phyloP scores from a whole-genome alignment of 2,113 vertebrate genomes.

The Leptocoma aspasia region DNA sequence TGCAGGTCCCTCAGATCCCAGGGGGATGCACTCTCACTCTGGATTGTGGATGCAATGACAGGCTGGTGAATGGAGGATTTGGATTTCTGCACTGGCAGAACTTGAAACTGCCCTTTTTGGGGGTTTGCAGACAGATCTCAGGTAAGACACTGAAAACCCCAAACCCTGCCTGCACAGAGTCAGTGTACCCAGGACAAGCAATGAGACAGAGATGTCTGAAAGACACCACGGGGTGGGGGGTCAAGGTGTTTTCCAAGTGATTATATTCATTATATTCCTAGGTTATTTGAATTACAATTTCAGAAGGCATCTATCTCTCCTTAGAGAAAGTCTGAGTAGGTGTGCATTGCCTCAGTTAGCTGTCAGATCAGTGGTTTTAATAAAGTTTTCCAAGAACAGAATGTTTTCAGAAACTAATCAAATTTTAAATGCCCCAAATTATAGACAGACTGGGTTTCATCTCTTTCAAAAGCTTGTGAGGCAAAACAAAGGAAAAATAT shows the following conservation, averaged over 20 bases:
- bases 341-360: background rate
- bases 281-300: background rate
- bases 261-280: background rate
- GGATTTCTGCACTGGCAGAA: background rate
- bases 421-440: background rate
- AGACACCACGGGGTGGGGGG: background rate
- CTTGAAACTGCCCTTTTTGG: background rate
- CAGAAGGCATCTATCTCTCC: background rate
- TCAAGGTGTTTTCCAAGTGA: background rate
- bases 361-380: background rate
- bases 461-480: background rate
- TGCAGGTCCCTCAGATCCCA: background rate
- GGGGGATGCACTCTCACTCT: fast-evolving
- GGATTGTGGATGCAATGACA: fast-evolving
- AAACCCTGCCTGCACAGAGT: background rate
- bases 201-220: background rate
- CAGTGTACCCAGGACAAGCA: background rate
- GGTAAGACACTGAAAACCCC: background rate
- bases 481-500: background rate
- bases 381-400: background rate
- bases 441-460: background rate
- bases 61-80: background rate
- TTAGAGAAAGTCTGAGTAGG: background rate
- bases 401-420: background rate
- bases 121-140: background rate